These are phyloP conservation scores for Ashinkailepas kermadecensis DNA, from an alignment of 2,888 invertebrate species.

Conservation along the genomic window DNA sequence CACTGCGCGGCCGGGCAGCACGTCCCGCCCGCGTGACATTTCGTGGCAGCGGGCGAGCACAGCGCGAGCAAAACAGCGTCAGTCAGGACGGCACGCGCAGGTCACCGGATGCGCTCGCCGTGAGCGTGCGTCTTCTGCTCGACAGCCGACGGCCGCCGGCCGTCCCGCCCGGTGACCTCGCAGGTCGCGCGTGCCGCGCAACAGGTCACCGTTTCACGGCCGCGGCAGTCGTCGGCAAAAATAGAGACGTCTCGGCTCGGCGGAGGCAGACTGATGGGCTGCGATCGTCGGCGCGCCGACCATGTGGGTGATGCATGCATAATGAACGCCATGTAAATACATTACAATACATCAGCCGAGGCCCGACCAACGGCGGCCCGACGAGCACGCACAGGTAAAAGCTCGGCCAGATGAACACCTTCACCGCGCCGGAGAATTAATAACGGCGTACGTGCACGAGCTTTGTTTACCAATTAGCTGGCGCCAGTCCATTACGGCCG, in stretches of 20 bases:
- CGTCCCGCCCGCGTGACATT: too few species aligned
- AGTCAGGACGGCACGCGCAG: not conserved
- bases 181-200: not conserved
- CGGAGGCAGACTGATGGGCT: too few species aligned
- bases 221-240: not conserved
- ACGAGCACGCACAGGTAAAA: not conserved
- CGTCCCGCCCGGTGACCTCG: not conserved
- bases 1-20: too few species aligned
- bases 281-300: not conserved
- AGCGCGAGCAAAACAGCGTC: not conserved
- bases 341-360: constrained; percentile 13
- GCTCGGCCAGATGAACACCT: not conserved
- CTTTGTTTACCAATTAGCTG: constrained; percentile 15
- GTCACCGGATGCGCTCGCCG: not conserved
- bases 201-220: not conserved
- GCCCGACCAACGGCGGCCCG: not conserved
- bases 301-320: constrained; percentile 16
- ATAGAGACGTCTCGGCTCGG: not conserved
- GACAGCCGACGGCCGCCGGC: not conserved
- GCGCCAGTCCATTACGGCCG: not conserved
- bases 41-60: too few species aligned
- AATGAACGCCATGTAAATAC: constrained; percentile 15
- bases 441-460: not conserved
- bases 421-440: not conserved
- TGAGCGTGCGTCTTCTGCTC: not conserved